A percentile compares a stretch with the other conserved stretches of the same genome.
These are phyloP conservation scores for Euclidia mi DNA, from an alignment of 2,888 invertebrate species.

Conservation along the genomic window DNA sequence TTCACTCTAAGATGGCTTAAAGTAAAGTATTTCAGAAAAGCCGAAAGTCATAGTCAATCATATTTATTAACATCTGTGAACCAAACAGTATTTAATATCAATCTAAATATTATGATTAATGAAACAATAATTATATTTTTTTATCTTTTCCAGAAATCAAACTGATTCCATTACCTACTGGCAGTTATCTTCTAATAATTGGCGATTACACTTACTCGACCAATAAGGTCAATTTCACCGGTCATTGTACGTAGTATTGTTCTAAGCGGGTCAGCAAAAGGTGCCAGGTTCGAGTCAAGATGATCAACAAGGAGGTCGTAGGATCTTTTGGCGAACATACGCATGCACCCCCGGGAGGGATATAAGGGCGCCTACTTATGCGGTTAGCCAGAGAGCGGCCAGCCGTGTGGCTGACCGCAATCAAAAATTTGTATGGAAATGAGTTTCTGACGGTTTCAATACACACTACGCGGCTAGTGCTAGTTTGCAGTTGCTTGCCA, in stretches of 20 bases:
- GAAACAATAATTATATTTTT: too few species aligned
- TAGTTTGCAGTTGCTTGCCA: too few species aligned
- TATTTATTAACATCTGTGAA: not conserved
- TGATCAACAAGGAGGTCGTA: slow-evolving; percentile 53
- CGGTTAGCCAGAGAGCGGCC: too few species aligned
- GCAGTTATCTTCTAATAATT: slow-evolving; percentile 58
- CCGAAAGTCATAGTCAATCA: too few species aligned
- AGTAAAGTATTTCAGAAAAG: too few species aligned
- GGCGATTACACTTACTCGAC: slow-evolving; percentile 66
- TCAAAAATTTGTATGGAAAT: too few species aligned
- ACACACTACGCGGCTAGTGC: too few species aligned
- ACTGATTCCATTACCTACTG: slow-evolving; percentile 53
- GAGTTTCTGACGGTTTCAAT: too few species aligned
- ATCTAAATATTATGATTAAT: too few species aligned
- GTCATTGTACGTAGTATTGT: slow-evolving; percentile 72
- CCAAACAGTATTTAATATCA: too few species aligned
- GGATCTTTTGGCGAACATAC: slow-evolving; percentile 53
- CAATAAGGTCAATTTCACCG: slow-evolving; percentile 56
- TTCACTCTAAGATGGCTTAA: too few species aligned
- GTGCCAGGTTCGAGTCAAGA: slow-evolving; percentile 69
- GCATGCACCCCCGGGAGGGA: slow-evolving; percentile 33
- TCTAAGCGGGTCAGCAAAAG: slow-evolving; percentile 69
- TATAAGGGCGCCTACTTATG: slow-evolving; percentile 2
- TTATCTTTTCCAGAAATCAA: slow-evolving; percentile 42
- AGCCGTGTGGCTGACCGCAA: too few species aligned